Percentiles rank a stretch among this genome's conserved stretches.
phyloP scores from a whole-genome alignment of 2,113 vertebrate genomes.

The Scartelaos histophorus region DNA sequence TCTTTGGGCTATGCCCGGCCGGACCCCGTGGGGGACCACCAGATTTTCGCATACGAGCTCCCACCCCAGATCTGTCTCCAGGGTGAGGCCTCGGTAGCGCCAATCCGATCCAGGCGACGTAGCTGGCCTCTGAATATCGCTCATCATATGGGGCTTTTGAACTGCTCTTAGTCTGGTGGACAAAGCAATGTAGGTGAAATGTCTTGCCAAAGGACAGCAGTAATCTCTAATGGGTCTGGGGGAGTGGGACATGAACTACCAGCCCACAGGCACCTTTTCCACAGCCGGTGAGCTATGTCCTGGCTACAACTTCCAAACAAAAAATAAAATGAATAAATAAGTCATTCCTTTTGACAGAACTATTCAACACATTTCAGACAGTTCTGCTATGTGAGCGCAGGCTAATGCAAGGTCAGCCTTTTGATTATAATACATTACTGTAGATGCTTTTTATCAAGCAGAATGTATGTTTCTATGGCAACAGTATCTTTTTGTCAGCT shows the following conservation, averaged over 20 bases:
- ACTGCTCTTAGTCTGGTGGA: too few relatives aligned
- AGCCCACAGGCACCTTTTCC: not conserved
- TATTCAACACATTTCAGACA: not conserved
- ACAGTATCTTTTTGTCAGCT: not conserved
- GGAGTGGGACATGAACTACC: not conserved
- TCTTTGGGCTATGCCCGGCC: too few relatives aligned
- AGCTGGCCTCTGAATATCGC: too few relatives aligned
- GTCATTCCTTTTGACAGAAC: not conserved
- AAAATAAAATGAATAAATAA: not conserved
- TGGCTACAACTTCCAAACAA: not conserved
- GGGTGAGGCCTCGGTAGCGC: too few relatives aligned
- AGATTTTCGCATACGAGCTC: too few relatives aligned
- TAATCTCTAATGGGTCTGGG: not conserved
- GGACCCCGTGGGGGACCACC: too few relatives aligned
- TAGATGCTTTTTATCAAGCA: not conserved
- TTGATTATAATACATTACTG: not conserved
- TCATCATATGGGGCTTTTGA: too few relatives aligned
- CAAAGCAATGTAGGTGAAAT: not conserved
- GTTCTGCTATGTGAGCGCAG: not conserved
- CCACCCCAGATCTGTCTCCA: too few relatives aligned
- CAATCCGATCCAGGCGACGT: too few relatives aligned
- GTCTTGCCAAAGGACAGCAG: not conserved
- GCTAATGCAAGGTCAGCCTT: conserved; percentile 7
- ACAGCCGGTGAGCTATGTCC: not conserved
- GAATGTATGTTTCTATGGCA: conserved; percentile 5